Evolutionary conservation across 1,140 invertebrate species (phyloP).

Genomic region (Lucilia cuprina): DNA sequence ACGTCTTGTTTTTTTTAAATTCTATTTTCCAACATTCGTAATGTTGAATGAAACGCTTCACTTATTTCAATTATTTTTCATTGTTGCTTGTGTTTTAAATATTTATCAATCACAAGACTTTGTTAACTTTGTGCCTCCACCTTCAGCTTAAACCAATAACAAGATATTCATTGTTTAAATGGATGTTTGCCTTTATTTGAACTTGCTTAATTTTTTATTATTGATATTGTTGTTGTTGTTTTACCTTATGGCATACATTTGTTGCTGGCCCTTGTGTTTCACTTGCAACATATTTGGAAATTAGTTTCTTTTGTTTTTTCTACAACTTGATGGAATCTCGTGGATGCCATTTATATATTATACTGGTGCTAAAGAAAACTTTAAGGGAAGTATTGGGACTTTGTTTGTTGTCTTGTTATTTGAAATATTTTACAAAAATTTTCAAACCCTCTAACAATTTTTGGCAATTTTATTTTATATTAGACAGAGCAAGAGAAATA

Average conservation of each 20-base stretch:
- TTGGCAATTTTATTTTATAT: slow-evolving; percentile 19
- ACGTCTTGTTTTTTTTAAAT: not conserved
- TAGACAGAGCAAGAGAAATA: not conserved
- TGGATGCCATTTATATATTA: not conserved
- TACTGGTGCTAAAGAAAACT: not conserved
- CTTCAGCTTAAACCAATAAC: not conserved
- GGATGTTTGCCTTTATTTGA: not conserved
- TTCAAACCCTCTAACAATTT: slow-evolving; percentile 17
- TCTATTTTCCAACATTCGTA: too few species aligned
- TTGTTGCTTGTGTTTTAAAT: slow-evolving; percentile 41
- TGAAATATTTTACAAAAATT: not conserved
- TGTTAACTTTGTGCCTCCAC: slow-evolving; percentile 40
- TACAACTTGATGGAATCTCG: not conserved
- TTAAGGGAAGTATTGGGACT: not conserved
- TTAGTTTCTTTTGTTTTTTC: slow-evolving; percentile 31
- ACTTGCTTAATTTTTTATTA: not conserved
- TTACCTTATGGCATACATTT: slow-evolving; percentile 21
- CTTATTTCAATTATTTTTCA: slow-evolving; percentile 44
- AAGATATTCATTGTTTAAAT: not conserved
- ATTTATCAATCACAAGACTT: slow-evolving; percentile 42
- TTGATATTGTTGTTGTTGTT: not conserved
- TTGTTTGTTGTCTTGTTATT: not conserved
- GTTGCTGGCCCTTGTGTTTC: slow-evolving; percentile 9
- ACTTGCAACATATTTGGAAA: slow-evolving; percentile 9
- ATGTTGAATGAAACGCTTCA: slow-evolving; percentile 40